Evolutionary conservation across 2,113 vertebrate genomes (phyloP), one percentile per base, ranked within the genome.

Genomic region (Actenoides hombroni): DNA sequence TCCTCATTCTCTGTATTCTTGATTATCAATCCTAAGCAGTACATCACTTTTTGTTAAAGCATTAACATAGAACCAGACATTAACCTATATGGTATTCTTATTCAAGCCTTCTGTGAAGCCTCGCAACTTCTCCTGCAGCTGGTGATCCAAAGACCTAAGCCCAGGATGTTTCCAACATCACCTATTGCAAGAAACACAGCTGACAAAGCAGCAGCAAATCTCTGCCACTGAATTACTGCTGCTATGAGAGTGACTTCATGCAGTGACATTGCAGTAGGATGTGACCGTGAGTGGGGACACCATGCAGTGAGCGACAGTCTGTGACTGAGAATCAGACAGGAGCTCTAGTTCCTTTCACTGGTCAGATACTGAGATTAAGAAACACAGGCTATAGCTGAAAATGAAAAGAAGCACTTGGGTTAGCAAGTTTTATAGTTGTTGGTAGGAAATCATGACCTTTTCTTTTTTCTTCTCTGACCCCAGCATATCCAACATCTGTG

Each of bases 401-500:
- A 64, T 46, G 39, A 33, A 6, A 93, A n/a, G 11, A 92, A 35
- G 11, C 64, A 13, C 18, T 46, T 78, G 12, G 8, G n/a, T 68
- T 68, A 57, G 28, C 12, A 17, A 33, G 9, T 48, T 29, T 60
- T 28, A n/a, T 4, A 42, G 35, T 17, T 76, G 21, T 29, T 73
- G 44, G 13, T 19, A 40, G 13, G 51, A 67, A n/a, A 88, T 68
- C 0, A 3, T 44, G 13, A 54, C 19, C 3, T 77, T 56, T 78
- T 71, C 19, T 76, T 70, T 26, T 86, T 81, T 51, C 56, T 85
- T 70, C 63, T 92, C 76, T 80, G 37, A 68, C 49, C 21, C 18
- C 10, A 99, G 99, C 78, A 8, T 99, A 99, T 96, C 99, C 99
- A 91, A 96, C 97, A 48, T 89, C 98, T 23, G 35, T 99, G 81